These are phyloP conservation scores for Linurgus olivaceus DNA, from an alignment of 2,797 vertebrate species.

Conservation along the genomic window DNA sequence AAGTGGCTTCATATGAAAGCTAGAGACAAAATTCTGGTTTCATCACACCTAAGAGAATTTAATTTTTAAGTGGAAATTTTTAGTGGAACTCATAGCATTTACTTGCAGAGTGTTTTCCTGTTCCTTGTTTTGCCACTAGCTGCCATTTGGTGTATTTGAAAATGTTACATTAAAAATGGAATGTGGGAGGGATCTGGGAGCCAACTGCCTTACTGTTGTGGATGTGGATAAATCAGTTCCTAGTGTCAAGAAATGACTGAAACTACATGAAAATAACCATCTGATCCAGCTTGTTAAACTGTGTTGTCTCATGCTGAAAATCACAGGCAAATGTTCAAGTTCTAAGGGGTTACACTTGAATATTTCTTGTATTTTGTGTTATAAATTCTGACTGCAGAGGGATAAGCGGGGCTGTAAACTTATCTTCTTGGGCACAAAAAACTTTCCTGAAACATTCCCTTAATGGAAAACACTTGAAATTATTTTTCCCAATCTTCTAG, in stretches of 20 bases:
- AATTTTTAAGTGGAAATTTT: neutral
- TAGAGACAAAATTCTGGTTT: neutral
- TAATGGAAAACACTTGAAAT: neutral
- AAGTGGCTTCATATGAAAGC: neutral
- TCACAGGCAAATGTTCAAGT: neutral
- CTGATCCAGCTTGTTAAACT: neutral
- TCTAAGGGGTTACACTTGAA: neutral
- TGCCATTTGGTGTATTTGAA: constrained; percentile 79
- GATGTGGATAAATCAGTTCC: neutral
- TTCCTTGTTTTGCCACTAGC: constrained; percentile 37
- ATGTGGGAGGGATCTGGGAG: constrained; percentile 62
- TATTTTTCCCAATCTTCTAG: neutral
- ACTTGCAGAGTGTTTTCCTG: neutral
- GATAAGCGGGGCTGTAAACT: neutral
- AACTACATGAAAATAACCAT: neutral
- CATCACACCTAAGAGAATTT: neutral
- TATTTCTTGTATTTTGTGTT: neutral
- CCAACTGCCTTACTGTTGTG: neutral
- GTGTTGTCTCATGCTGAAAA: neutral
- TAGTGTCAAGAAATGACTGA: neutral
- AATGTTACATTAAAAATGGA: constrained; percentile 77
- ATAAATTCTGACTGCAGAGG: neutral
- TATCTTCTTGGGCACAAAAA: neutral
- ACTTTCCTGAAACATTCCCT: neutral
- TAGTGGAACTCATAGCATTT: neutral